Base-by-base conservation (phyloP, 2,888 invertebrate genomes). In the Monopis laevigella region DNA sequence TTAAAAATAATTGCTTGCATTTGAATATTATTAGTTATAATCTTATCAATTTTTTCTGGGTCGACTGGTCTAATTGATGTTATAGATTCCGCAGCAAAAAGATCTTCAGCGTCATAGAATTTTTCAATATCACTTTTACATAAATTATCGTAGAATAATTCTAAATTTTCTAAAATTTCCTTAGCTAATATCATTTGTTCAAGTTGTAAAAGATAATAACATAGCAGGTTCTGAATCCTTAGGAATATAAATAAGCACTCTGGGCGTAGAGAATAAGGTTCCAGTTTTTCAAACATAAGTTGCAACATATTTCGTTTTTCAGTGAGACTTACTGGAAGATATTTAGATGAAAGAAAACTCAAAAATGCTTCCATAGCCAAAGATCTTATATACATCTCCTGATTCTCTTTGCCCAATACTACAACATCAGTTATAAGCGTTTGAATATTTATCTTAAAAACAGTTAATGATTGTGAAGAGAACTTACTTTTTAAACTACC, bases 1-100 rank as follows among this genome's bases (percentile, higher is more conserved):
- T 83, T 84, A 49, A 84, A 84, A 32, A 85, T 58, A 66, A 84
- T 85, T 2, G 83, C 82, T 51, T 86, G 70, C 84, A 86, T 86
- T 51, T 86, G 85, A 40, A 85, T 65, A 51, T 86, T 86, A 51
- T 84, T 86, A 1, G 85, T 83, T 24, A 83, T 73, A 2, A 86
- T 62, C 52, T 82, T 83, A 48, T 84, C 83, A 13, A 86, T 68
- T 57, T 84, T 84, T 39, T 69, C 69, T 2, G 72, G 73, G 46
- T 67, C 68, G 4, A 77, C 65, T 26, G 65, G 58, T 39, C 65
- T 68, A 27, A 74, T 62, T 3, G 64, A 63, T 1, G 45, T 27
- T 8, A 72, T 45, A 4, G 59, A 46, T 44, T 71, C 68, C 1
- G 62, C 45, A 2, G 65, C 62, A 54, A 86, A 86, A 26, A 86